Evolutionary conservation across 2,888 invertebrate genomes (phyloP), one percentile per base, ranked within the genome.

Genomic region (Sinhomidia bicolor): DNA sequence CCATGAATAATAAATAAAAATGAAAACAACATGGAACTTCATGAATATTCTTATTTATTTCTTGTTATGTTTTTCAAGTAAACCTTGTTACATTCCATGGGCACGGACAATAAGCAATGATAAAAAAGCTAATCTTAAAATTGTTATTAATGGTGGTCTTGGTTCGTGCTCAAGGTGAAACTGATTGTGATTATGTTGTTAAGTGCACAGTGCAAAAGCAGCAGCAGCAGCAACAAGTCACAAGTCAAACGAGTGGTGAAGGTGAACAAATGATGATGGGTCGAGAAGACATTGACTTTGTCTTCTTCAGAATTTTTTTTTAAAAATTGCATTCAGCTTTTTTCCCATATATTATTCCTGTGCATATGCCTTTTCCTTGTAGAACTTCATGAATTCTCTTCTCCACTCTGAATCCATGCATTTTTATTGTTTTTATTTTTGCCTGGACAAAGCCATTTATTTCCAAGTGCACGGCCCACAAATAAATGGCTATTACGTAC

Each of bases 131-230:
- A 44, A 74, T n/a, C 17, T 23, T 57, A 57, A 57, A 60, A 12
- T 74, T 47, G 29, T 10, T 74, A 23, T 10, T 44, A 71, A 47
- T 74, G 17, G 41, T 7, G 47, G 14, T 74, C 74, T 47, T 74
- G 74, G 47, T 74, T 74, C 47, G 74, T 76, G 76, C 76, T 76
- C 76, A 76, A 51, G 76, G 76, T 76, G 29, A 54, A 76, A 54
- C 51, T 29, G 51, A 51, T 51, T 51, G 76, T 51, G 76, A 51
- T 44, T 41, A 0, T 51, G 26, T 29, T 9, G n/a, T n/a, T n/a
- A n/a, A n/a, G n/a, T n/a, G n/a, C n/a, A n/a, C n/a, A n/a, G n/a
- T n/a, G n/a, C n/a, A n/a, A n/a, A n/a, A n/a, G n/a, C n/a, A n/a
- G n/a, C n/a, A n/a, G n/a, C n/a, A n/a, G n/a, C n/a, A n/a, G n/a